Conservation (phyloP, 2,797 vertebrate genomes). For the Centroberyx gerrardi region DNA sequence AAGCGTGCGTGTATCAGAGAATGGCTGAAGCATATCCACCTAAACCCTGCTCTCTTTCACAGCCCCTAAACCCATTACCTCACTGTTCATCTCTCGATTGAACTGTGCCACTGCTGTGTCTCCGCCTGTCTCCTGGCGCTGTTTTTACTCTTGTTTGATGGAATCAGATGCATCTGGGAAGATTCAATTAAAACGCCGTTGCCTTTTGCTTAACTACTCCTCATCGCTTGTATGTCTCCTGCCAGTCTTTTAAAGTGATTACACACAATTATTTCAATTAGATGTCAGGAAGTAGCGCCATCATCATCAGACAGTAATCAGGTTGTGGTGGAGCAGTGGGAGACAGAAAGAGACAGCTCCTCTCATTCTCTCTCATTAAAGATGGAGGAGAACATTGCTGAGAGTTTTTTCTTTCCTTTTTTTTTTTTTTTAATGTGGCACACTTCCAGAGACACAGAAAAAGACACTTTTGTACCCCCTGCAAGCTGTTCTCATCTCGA, state of each 20-base stretch:
- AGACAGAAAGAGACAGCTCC: constrained; percentile 67
- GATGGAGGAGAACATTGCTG: constrained; percentile 54
- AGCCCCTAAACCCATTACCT: constrained; percentile 74
- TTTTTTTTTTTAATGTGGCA: constrained; percentile 38
- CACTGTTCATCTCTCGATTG: constrained; percentile 71
- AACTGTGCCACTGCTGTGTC: constrained; percentile 60
- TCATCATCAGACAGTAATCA: constrained; percentile 83
- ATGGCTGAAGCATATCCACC: constrained; percentile 69
- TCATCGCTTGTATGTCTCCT: constrained; percentile 76
- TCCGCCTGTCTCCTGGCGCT: constrained; percentile 64
- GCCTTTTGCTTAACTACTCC: constrained; percentile 67
- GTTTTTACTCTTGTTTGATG: constrained; percentile 67
- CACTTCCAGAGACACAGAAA: constrained; percentile 47
- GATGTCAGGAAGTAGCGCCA: constrained; percentile 80
- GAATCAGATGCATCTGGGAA: constrained; percentile 74
- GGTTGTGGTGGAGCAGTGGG: constrained; percentile 75
- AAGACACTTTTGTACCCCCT: constrained; percentile 45
- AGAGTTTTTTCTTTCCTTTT: constrained; percentile 26
- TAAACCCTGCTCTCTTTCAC: constrained; percentile 70
- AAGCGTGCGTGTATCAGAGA: constrained; percentile 63
- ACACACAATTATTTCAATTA: constrained; percentile 86
- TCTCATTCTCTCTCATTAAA: constrained; percentile 73
- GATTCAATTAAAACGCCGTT: constrained; percentile 81
- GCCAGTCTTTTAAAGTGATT: constrained; percentile 85
- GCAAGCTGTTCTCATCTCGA: constrained; percentile 63